Evolutionary conservation across 2,113 vertebrate genomes (phyloP).

Genomic region (Proteles cristata): DNA sequence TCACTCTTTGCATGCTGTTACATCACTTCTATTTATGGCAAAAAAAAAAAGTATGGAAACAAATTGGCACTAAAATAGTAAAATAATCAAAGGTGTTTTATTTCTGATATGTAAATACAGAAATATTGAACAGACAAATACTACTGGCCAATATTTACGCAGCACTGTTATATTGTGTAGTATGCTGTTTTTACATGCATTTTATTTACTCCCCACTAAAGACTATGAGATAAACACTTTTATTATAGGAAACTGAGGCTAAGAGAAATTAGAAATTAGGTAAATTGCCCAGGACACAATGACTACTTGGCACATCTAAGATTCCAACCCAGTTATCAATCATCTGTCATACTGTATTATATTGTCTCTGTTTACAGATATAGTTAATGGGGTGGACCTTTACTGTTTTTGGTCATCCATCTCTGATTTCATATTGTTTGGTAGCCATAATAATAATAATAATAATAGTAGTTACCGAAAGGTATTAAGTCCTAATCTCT

Average conservation of each 20-base stretch:
- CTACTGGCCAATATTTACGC: not conserved
- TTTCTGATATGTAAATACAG: not conserved
- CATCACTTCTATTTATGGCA: not conserved
- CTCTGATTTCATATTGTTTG: not conserved
- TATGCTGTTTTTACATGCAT: not conserved
- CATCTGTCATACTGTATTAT: not conserved
- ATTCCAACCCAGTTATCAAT: not conserved
- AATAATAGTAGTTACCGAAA: not conserved
- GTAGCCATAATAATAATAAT: not conserved
- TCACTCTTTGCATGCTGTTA: not conserved
- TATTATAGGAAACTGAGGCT: not conserved
- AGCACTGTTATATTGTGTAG: not conserved
- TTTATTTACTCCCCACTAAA: not conserved
- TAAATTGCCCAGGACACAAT: not conserved
- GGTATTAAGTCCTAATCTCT: not conserved
- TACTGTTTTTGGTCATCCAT: not conserved
- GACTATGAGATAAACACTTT: not conserved
- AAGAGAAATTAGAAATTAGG: not conserved
- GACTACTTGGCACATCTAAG: not conserved
- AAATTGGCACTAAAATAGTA: not conserved
- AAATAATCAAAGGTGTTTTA: not conserved
- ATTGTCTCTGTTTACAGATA: not conserved
- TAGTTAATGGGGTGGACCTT: not conserved
- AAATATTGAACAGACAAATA: not conserved
- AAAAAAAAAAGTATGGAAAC: not conserved